Evolutionary conservation across 2,797 vertebrate genomes (phyloP), one percentile per base, ranked within the genome.

Genomic region (Adrianichthys oophorus): DNA sequence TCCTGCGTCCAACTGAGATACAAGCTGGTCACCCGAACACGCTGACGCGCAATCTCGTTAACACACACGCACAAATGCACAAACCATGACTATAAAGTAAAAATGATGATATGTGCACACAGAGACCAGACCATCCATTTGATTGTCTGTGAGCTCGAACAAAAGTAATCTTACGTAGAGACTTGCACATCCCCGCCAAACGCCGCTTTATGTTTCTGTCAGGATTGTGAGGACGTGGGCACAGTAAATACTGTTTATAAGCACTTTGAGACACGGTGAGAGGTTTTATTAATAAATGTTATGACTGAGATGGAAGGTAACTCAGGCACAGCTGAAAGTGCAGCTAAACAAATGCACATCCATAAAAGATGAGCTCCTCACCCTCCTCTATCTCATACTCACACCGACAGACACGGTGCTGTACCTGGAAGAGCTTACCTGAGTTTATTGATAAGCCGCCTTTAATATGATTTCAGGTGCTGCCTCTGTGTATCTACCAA

Each of bases 321-420:
- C 71, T 48, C 48, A 59, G 63, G 58, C 85, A 74, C 85, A 88
- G 83, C 85, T 85, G 84, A 72, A 82, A 85, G 72, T 74, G 80
- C 76, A 79, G 74, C 76, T 83, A 76, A 72, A 83, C 79, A 85
- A 85, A 85, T 75, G 76, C 73, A 85, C 82, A 85, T 85, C 56
- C 84, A 86, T 83, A 74, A 86, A 85, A 86, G 72, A 87, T 84
- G 76, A 84, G 79, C 15, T 43, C 32, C 56, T 46, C 56, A 51
- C 58, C 16, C 18, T 18, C 44, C 14, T 37, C 29, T 1, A 58
- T 18, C 32, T 43, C 48, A 52, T 48, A 54, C 66, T 26, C 43
- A 50, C 61, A 46, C 61, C 49, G 62, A 51, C 42, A 59, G 41
- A 55, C 50, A 61, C 53, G 50, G 65, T 56, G 32, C 56, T 66